A percentile compares a stretch with the other conserved stretches of the same genome.
These are phyloP conservation scores for Plotosus lineatus DNA, from an alignment of 2,113 vertebrate genomes.

Conservation along the genomic window DNA sequence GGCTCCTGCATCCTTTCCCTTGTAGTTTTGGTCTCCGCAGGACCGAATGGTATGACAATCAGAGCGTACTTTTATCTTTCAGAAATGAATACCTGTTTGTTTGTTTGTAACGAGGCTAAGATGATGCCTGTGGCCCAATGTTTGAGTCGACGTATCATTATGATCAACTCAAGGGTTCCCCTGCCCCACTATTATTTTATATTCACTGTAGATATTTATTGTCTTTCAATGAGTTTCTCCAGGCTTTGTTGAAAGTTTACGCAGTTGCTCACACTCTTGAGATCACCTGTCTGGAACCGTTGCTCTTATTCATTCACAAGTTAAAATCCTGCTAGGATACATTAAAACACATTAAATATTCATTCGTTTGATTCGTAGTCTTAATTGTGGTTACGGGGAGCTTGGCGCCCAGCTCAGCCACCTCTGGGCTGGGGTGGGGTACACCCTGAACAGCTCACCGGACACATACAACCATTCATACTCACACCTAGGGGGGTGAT, in stretches of 20 bases:
- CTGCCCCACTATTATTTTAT: not conserved
- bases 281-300: not conserved
- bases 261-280: not conserved
- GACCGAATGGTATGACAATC: slow-evolving; percentile 10
- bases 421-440: no score
- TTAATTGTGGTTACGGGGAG: no score
- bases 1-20: slow-evolving; percentile 24
- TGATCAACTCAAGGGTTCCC: not conserved
- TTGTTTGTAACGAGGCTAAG: not conserved
- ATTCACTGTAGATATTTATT: not conserved
- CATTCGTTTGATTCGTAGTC: no score
- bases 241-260: not conserved
- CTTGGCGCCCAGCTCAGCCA: no score
- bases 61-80: not conserved
- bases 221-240: not conserved
- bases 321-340: no score
- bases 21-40: slow-evolving; percentile 28
- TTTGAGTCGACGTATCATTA: not conserved
- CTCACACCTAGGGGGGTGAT: no score
- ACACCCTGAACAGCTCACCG: no score
- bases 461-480: no score
- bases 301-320: not conserved
- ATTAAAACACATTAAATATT: no score
- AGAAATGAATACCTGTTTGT: not conserved
- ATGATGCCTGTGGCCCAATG: not conserved